These are phyloP conservation scores for Herminia tarsipennalis DNA, from an alignment of 2,888 invertebrate genomes.

Conservation along the genomic window DNA sequence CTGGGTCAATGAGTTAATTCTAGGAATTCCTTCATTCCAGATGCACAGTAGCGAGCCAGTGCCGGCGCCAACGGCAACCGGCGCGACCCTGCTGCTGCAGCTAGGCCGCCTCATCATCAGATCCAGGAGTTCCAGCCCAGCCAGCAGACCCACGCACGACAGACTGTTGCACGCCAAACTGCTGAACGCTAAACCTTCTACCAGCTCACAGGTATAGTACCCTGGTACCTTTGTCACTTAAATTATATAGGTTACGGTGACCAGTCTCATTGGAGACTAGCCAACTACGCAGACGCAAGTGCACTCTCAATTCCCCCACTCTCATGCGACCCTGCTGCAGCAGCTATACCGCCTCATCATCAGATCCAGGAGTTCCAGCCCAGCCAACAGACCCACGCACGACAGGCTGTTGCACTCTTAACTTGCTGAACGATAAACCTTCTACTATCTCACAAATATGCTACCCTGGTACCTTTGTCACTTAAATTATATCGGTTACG, in stretches of 20 bases:
- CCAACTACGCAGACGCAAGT: too few relatives aligned
- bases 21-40: conserved; percentile 48
- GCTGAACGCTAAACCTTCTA: conserved; percentile 58
- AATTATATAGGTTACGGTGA: too few relatives aligned
- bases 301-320: too few relatives aligned
- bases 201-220: conserved; percentile 50
- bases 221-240: conserved; percentile 1
- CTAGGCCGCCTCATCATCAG: conserved; percentile 87
- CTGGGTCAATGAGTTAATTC: not conserved
- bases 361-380: conserved; percentile 85
- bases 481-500: too few relatives aligned
- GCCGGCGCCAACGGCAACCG: conserved; percentile 65
- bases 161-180: conserved; percentile 62
- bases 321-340: conserved; percentile 82
- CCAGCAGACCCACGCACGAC: conserved; percentile 56
- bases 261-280: too few relatives aligned
- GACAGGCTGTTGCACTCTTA: conserved; percentile 61
- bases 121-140: conserved; percentile 82
- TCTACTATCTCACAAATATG: conserved; percentile 59
- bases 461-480: conserved; percentile 4
- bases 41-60: conserved; percentile 81
- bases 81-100: conserved; percentile 83
- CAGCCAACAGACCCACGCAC: conserved; percentile 55
- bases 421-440: conserved; percentile 56
- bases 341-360: conserved; percentile 87